A percentile compares a stretch with the other conserved stretches of the same genome.
Conservation (phyloP, 2,888 invertebrate species). For the Mimachlamys varia region DNA sequence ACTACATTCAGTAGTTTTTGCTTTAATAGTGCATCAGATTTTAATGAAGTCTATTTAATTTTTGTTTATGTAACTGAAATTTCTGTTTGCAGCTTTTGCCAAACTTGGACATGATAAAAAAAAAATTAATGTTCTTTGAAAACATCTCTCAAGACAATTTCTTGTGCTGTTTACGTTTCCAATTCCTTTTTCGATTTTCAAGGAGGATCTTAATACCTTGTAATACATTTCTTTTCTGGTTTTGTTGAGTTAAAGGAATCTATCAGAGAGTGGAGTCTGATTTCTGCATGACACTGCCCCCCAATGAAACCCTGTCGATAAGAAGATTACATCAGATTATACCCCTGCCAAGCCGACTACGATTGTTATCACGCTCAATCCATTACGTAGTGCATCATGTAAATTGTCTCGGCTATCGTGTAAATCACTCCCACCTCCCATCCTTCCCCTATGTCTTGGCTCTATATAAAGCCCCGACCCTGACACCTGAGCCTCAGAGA, state of each 20-base stretch:
- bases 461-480: not conserved
- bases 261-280: not conserved
- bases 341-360: not conserved
- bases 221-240: not conserved
- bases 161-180: not conserved
- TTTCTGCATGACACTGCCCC: not conserved
- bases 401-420: not conserved
- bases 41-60: not conserved
- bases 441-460: not conserved
- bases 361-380: conserved; percentile 8
- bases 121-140: not conserved
- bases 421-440: not conserved
- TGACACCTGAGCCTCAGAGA: not conserved
- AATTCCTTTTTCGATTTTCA: not conserved
- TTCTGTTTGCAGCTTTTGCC: not conserved
- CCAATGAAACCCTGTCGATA: not conserved
- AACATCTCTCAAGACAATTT: not conserved
- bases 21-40: not conserved
- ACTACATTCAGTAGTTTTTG: no score
- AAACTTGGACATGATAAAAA: not conserved
- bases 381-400: not conserved
- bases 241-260: not conserved
- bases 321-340: not conserved
- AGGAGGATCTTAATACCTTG: not conserved
- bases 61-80: not conserved